Evolutionary conservation across 1,140 invertebrate genomes (phyloP).

Genomic region (Hermetia illucens): DNA sequence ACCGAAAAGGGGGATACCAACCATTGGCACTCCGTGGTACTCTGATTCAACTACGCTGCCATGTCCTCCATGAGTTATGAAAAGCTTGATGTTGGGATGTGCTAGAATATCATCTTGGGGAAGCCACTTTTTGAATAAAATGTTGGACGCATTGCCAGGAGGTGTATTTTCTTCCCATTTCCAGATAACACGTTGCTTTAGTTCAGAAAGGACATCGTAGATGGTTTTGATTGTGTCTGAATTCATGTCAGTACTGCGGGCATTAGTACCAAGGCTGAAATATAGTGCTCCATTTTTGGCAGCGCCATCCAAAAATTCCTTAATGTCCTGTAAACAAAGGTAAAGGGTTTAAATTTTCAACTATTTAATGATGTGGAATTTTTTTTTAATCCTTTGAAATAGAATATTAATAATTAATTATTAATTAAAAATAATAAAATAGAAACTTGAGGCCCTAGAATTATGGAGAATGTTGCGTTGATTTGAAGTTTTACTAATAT

Average conservation of each 20-base stretch:
- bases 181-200: constrained; percentile 36
- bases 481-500: no score
- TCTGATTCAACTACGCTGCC: constrained; percentile 54
- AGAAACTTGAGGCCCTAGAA: no score
- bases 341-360: no score
- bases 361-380: no score
- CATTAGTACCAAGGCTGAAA: constrained; percentile 39
- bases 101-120: no score
- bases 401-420: no score
- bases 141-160: constrained; percentile 31
- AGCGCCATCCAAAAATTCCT: constrained; percentile 31
- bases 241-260: constrained; percentile 25
- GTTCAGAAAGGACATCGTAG: constrained; percentile 27
- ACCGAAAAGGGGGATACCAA: constrained; percentile 50
- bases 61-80: constrained; percentile 60
- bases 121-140: constrained; percentile 42
- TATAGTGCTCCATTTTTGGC: constrained; percentile 37
- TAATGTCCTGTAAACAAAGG: constrained; percentile 31
- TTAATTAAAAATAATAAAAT: no score
- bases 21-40: constrained; percentile 51
- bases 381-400: no score
- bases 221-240: constrained; percentile 23
- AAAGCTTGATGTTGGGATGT: constrained; percentile 50
- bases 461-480: no score
- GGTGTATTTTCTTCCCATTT: constrained; percentile 33